phyloP scores from a whole-genome alignment of 1,140 invertebrate genomes.

The Diploscapter pachys region DNA sequence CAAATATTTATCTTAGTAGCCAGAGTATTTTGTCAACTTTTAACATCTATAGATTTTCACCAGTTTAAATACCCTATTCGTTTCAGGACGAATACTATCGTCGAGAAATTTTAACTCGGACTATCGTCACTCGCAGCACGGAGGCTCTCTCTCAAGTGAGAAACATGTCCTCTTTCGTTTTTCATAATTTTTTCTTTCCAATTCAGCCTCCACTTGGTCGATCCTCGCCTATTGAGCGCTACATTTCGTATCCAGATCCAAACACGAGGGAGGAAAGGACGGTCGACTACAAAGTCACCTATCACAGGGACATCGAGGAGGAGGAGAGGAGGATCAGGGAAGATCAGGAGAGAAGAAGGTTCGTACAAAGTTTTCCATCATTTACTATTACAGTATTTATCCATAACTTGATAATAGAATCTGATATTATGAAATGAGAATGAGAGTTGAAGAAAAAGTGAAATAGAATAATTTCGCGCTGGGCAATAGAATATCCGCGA shows the following conservation, averaged over 20 bases:
- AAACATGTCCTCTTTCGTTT: too few species aligned
- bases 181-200: too few species aligned
- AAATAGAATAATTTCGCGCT: too few species aligned
- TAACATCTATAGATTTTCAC: too few species aligned
- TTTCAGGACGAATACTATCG: constrained; percentile 52
- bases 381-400: too few species aligned
- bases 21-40: too few species aligned
- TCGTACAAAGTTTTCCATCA: too few species aligned
- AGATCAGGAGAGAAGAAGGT: constrained; percentile 42
- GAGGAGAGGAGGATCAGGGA: constrained; percentile 54
- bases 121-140: constrained; percentile 57
- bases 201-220: constrained; percentile 26
- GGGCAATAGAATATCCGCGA: too few species aligned
- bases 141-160: constrained; percentile 45
- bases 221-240: constrained; percentile 23
- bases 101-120: constrained; percentile 47
- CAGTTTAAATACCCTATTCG: not conserved
- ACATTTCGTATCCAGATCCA: constrained; percentile 23
- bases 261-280: constrained; percentile 46
- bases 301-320: constrained; percentile 52
- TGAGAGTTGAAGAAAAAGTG: too few species aligned
- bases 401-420: too few species aligned
- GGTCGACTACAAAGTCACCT: constrained; percentile 48
- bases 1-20: too few species aligned
- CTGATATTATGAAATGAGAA: too few species aligned